phyloP scores from a whole-genome alignment of 2,888 invertebrate species.

The Osedax fenrisi region DNA sequence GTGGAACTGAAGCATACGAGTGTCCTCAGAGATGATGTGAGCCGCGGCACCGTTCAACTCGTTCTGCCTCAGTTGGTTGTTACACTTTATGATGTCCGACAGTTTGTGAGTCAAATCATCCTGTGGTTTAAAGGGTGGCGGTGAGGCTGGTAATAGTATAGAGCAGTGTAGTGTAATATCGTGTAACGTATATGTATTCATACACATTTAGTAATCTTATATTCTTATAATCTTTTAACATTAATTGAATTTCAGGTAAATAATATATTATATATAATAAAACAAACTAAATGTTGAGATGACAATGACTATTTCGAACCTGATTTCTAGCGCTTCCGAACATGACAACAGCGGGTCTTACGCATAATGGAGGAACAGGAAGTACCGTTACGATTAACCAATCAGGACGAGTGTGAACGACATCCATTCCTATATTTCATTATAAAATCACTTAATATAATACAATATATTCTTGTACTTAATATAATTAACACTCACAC shows the following conservation, averaged over 20 bases:
- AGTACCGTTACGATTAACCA: slow-evolving; percentile 98
- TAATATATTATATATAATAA: no score
- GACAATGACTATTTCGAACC: no score
- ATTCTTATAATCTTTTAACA: no score
- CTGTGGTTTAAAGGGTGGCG: no score
- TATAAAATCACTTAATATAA: slow-evolving; percentile 44
- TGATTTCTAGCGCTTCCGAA: slow-evolving; percentile 93
- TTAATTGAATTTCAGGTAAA: no score
- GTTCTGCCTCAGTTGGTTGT: slow-evolving; percentile 84
- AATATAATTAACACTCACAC: slow-evolving; percentile 2
- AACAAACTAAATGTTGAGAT: no score
- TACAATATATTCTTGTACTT: neutral
- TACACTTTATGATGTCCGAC: slow-evolving; percentile 92
- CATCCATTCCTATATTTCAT: slow-evolving; percentile 67
- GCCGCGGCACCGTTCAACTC: slow-evolving; percentile 93
- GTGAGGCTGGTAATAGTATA: no score
- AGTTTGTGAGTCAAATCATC: slow-evolving; percentile 98
- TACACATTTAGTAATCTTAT: no score
- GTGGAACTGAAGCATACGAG: slow-evolving; percentile 93
- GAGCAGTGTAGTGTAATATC: no score
- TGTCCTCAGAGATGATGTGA: slow-evolving; percentile 89
- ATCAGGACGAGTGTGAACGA: slow-evolving; percentile 82
- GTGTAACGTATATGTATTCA: no score
- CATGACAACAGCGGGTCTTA: slow-evolving; percentile 95
- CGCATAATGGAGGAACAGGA: slow-evolving; percentile 88